Evolutionary conservation across 2,888 invertebrate species (phyloP).

Genomic region (Brachycybe producta): DNA sequence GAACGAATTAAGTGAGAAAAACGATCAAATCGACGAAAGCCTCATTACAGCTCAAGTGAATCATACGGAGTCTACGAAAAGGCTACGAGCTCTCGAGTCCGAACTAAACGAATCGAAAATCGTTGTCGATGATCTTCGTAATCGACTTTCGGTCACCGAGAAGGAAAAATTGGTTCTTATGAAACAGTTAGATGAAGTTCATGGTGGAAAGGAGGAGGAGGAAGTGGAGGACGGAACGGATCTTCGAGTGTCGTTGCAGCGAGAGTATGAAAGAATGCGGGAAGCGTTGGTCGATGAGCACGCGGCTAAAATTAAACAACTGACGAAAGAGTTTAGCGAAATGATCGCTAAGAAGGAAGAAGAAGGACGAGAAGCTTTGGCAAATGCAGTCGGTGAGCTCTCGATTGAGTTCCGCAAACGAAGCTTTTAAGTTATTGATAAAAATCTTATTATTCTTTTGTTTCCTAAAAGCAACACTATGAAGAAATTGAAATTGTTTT

Average conservation of each 20-base stretch:
- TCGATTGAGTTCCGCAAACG: no score
- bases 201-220: neutral
- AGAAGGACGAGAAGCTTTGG: constrained; percentile 9
- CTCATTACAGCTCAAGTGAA: constrained; percentile 5
- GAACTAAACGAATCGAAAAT: neutral
- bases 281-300: constrained; percentile 10
- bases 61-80: neutral
- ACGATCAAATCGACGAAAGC: constrained; percentile 7
- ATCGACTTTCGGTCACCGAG: neutral
- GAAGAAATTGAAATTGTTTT: no score
- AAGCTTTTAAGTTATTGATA: no score
- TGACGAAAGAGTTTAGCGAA: constrained; percentile 1
- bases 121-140: neutral
- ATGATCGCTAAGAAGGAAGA: constrained; percentile 10
- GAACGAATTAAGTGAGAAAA: neutral
- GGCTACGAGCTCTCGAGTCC: neutral
- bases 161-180: neutral
- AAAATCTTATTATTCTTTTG: no score
- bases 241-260: neutral
- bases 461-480: no score
- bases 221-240: neutral
- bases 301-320: constrained; percentile 5
- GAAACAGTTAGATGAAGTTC: neutral
- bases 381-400: constrained; percentile 7
- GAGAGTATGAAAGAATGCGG: constrained; percentile 6